Base-by-base conservation (phyloP, 2,797 vertebrate species). In the Micromesistius poutassou region DNA sequence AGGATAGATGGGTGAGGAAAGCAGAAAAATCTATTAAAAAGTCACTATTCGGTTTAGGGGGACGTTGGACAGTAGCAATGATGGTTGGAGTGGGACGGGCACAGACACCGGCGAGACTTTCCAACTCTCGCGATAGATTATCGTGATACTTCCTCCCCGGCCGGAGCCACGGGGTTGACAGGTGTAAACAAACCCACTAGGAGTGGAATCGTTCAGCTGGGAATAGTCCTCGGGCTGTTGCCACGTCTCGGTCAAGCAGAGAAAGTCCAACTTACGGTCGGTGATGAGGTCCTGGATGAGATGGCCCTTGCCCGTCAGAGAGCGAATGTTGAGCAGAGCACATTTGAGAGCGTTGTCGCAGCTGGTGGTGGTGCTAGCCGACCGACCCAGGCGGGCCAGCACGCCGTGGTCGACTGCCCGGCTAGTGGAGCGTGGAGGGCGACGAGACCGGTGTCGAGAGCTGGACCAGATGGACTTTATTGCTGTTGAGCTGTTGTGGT, bases 281-380 rank as follows among this genome's bases (percentile, higher is more conserved):
- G 73, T 22, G 73, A 74, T 40, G 73, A 74, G 19, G 36, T 74
- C 73, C 33, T 74, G 36, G 36, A 74, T n/a, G 16, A 74, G 73
- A 74, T 74, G 73, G 22, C 73, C 73, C 33, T 36, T 74, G 73
- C 73, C 22, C n/a, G 73, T 74, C 31, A 74, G n/a, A n/a, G 35
- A 74, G 73, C 22, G 73, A 38, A 28, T 74, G 38, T 74, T 74
- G 36, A 74, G 73, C 19, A 74, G 35, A 46, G 35, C 73, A 10
- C 46, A 74, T 38, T 74, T 74, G 73, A 74, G 35, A 22, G 38
- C 9, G 73, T 22, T n/a, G 73, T 74, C n/a, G 9, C 35, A 46
- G 35, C 38, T 74, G 36, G 25, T 28, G 73, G 73, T 42, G n/a
- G 36, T 46, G n/a, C n/a, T 74, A 74, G 73, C 38, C 35, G n/a